phyloP scores from a whole-genome alignment of 1,140 invertebrate species.

The Sycophaga agraensis region DNA sequence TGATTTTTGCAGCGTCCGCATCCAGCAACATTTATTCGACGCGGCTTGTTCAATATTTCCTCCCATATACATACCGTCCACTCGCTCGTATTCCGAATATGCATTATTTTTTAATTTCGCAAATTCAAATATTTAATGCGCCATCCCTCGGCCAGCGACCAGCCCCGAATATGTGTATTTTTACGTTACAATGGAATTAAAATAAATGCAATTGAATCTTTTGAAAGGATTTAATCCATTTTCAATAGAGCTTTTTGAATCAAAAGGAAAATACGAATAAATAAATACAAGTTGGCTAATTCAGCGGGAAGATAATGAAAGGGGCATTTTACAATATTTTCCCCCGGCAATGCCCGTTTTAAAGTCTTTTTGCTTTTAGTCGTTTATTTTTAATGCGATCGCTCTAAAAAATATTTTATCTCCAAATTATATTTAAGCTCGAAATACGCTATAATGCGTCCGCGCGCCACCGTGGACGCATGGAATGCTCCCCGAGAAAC shows the following conservation, averaged over 20 bases:
- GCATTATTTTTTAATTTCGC: constrained; percentile 28
- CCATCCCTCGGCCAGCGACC: too few species aligned
- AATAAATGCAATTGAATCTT: constrained; percentile 24
- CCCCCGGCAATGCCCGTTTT: too few species aligned
- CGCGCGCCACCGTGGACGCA: too few species aligned
- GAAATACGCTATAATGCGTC: too few species aligned
- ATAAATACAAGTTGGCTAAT: constrained; percentile 10
- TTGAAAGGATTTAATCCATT: constrained; percentile 19
- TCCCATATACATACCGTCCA: too few species aligned
- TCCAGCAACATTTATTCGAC: constrained; percentile 23
- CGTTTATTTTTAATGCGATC: too few species aligned
- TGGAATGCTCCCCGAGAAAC: too few species aligned
- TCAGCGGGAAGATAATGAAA: constrained; percentile 3
- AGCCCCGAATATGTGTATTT: constrained; percentile 13
- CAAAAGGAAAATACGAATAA: constrained; percentile 9
- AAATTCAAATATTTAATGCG: constrained; percentile 28
- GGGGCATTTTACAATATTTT: constrained; percentile 1
- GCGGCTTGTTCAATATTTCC: constrained; percentile 24
- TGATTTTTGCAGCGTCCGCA: constrained; percentile 25
- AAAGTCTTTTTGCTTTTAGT: too few species aligned
- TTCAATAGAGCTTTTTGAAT: constrained; percentile 8
- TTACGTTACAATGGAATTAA: constrained; percentile 23
- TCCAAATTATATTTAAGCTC: too few species aligned
- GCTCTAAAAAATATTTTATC: too few species aligned
- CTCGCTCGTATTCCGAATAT: too few species aligned